Evolutionary conservation across 2,888 invertebrate genomes (phyloP).

Genomic region (Amiota communis): DNA sequence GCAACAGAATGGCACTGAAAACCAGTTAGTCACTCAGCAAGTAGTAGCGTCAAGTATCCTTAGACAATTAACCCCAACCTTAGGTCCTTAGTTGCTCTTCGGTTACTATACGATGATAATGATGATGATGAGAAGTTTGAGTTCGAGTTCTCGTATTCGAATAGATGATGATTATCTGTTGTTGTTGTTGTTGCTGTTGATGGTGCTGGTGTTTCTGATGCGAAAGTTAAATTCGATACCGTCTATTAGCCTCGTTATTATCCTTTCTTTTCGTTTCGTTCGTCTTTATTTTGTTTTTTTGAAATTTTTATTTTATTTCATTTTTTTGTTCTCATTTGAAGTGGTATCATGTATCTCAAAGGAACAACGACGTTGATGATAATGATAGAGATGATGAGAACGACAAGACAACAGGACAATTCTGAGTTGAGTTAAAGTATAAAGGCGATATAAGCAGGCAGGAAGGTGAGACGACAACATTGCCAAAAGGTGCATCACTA

Average conservation of each 20-base stretch:
- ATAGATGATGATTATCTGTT: slow-evolving; percentile 67
- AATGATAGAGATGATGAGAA: too few species aligned
- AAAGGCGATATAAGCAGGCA: neutral
- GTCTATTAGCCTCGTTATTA: slow-evolving; percentile 70
- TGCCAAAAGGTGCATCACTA: too few species aligned
- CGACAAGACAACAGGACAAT: too few species aligned
- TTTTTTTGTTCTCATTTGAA: slow-evolving; percentile 56
- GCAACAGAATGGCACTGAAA: neutral
- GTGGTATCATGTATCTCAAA: slow-evolving; percentile 68
- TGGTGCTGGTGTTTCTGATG: neutral
- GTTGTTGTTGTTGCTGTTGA: neutral
- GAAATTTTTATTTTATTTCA: neutral
- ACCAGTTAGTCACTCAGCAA: too few species aligned
- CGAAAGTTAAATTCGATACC: slow-evolving; percentile 70
- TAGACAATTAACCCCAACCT: slow-evolving; percentile 59
- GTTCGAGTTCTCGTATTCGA: too few species aligned
- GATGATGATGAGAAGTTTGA: too few species aligned
- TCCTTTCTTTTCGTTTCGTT: slow-evolving; percentile 48
- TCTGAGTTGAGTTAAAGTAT: too few species aligned
- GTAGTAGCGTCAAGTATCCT: slow-evolving; percentile 59
- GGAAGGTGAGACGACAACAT: too few species aligned
- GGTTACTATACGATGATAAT: slow-evolving; percentile 22
- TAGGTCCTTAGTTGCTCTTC: neutral
- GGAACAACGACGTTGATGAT: slow-evolving; percentile 29
- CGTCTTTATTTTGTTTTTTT: too few species aligned